Percentiles rank a stretch among this genome's conserved stretches.
These are phyloP conservation scores for Octopus sinensis DNA, from an alignment of 1,140 invertebrate genomes.

Conservation along the genomic window DNA sequence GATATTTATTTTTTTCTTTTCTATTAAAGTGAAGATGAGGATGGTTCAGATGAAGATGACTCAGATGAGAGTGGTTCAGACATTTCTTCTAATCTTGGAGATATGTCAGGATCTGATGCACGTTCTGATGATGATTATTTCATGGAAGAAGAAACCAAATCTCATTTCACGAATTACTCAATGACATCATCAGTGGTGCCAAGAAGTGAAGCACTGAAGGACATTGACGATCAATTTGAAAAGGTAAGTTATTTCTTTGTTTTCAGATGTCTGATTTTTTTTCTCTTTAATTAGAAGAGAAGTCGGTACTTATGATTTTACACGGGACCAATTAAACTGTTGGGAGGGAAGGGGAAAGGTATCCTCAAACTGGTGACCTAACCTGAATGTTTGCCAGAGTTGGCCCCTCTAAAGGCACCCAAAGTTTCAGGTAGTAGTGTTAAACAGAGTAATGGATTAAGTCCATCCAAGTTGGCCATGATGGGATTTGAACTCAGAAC, in stretches of 20 bases:
- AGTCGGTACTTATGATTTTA: too few species aligned
- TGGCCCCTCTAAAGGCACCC: too few species aligned
- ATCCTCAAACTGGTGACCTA: too few species aligned
- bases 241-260: slow-evolving; percentile 61
- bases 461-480: too few species aligned
- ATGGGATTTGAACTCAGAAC: too few species aligned
- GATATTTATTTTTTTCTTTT: not conserved
- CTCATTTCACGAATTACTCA: slow-evolving; percentile 88
- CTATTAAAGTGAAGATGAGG: not conserved
- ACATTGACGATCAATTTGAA: slow-evolving; percentile 90
- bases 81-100: slow-evolving; percentile 33
- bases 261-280: too few species aligned
- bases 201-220: slow-evolving; percentile 77
- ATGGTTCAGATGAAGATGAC: not conserved
- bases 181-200: slow-evolving; percentile 87
- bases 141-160: slow-evolving; percentile 72
- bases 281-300: too few species aligned
- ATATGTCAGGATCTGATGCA: slow-evolving; percentile 31
- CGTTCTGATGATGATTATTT: slow-evolving; percentile 54
- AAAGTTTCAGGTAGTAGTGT: too few species aligned
- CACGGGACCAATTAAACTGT: too few species aligned
- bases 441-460: too few species aligned
- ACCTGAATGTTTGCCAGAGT: too few species aligned
- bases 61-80: slow-evolving; percentile 31
- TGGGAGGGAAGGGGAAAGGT: too few species aligned